Evolutionary conservation across 2,113 vertebrate species (phyloP), one percentile per base, ranked within the genome.

Genomic region (Drymodes brunneopygia): DNA sequence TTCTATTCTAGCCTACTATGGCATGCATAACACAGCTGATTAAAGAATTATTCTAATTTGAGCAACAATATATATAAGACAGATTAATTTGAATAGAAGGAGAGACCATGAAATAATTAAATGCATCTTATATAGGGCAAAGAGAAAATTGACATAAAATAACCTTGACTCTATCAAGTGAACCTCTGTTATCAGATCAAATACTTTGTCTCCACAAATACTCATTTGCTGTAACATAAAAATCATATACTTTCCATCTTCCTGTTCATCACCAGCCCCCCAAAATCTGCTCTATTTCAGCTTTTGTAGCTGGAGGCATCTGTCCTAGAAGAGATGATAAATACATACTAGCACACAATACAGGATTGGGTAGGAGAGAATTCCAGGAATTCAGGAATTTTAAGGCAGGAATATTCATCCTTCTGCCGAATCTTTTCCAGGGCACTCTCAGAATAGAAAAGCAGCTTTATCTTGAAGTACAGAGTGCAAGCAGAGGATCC

Each of bases 11-110:
- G 97, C 86, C 96, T 97, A 95, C 96, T 96, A 98, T 86, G 78
- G 97, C 92, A 97, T 97, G 97, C 98, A 97, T 96, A 98, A 97
- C 97, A 96, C 97, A 98, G 97, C 96, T 98, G 98, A 98, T 98
- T 98, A 98, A 98, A 97, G 97, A 98, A 97, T 98, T 98, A 98
- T 98, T 98, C 96, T 98, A 98, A 98, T 98, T 98, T 98, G 97
- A 97, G 91, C 96, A 97, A 94, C 86, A 97, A 97, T 96, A 98
- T 97, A 97, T 97, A 97, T 94, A 92, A 97, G 95, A 96, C 93
- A 97, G 98, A 98, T 98, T 98, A 98, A 98, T 98, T 92, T 97
- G 97, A 98, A 97, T 90, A 97, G 93, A 91, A 81, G 11, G 82
- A 97, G 92, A 97, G 83, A 94, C 93, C 97, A 96, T 92, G 95